Evolutionary conservation across 2,888 invertebrate species (phyloP), one percentile per base, ranked within the genome.

Genomic region (Limulus polyphemus): DNA sequence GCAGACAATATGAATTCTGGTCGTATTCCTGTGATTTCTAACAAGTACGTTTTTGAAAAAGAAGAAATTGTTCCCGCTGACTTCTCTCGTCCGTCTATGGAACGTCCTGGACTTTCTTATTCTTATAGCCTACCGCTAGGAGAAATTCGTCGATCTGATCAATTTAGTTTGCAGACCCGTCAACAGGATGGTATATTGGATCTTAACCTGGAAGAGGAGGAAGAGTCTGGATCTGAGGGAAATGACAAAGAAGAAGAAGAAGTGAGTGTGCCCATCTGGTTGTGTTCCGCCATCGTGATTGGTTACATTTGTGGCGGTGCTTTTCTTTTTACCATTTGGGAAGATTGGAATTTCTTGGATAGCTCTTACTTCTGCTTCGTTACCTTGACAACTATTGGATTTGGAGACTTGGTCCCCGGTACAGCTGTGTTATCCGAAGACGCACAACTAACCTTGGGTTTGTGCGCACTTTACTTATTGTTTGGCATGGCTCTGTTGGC

Each of bases 321-420:
- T 2, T 88, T 85, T 72, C 81, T 93, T 12, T 93, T 93, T 78
- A 82, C 83, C 70, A 81, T 82, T 56, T 91, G 90, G 89, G 92
- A 93, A 77, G 78, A 81, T 17, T 93, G 93, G 93, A 82, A 82
- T 0, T 88, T 87, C 73, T 80, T 91, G 64, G 90, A 93, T 75
- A 87, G 90, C 0, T 90, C 90, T 2, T 93, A 93, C 77, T 93
- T 93, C 78, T 93, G 92, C 77, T 93, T 93, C 78, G 90, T 93
- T 71, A 92, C 92, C 0, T 81, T 93, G 68, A 92, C 92, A 32
- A 93, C 93, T 1, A 93, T 93, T 63, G 92, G 92, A 14, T 92
- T 92, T 72, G 92, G 92, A 0, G 92, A 93, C 75, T 87, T 90
- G 73, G 92, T 92, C 11, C 92, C 92, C 0, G 90, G 89, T 0